A percentile compares a stretch with the other conserved stretches of the same genome.
phyloP scores from a whole-genome alignment of 1,140 invertebrate species.

The Lineus longissimus region DNA sequence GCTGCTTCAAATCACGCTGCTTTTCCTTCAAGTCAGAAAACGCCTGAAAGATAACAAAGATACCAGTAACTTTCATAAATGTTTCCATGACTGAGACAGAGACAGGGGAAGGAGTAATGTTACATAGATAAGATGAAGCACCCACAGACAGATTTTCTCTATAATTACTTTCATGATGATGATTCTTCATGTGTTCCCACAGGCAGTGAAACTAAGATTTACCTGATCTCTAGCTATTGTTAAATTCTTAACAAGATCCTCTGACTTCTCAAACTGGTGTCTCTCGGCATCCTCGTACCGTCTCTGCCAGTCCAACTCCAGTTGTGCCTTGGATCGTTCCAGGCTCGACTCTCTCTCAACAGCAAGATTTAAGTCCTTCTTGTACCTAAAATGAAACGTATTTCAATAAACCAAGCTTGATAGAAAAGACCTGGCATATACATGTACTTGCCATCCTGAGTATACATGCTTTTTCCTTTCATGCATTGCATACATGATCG shows the following conservation, averaged over 20 bases:
- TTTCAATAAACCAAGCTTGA: too few relatives aligned
- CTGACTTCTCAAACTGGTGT: conserved; percentile 42
- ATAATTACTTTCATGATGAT: too few relatives aligned
- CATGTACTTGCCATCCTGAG: too few relatives aligned
- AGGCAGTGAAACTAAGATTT: too few relatives aligned
- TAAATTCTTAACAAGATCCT: conserved; percentile 44
- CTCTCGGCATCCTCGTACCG: conserved; percentile 42
- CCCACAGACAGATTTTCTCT: too few relatives aligned
- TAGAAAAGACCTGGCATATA: too few relatives aligned
- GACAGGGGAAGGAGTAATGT: too few relatives aligned
- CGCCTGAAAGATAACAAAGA: conserved; percentile 29
- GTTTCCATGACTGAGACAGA: too few relatives aligned
- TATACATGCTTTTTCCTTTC: too few relatives aligned
- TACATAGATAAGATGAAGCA: too few relatives aligned
- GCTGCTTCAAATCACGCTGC: conserved; percentile 35
- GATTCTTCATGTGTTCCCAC: too few relatives aligned
- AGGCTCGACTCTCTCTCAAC: conserved; percentile 38
- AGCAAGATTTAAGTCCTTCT: conserved; percentile 39
- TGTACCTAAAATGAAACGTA: conserved; percentile 30
- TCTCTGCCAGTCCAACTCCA: conserved; percentile 50
- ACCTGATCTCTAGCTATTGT: conserved; percentile 42
- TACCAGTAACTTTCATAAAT: background rate
- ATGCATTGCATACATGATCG: too few relatives aligned
- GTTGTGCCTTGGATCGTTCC: conserved; percentile 40
- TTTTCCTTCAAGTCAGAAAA: conserved; percentile 36